Percentiles rank a stretch among this genome's conserved stretches.
These are phyloP conservation scores for Tautogolabrus adspersus DNA, from an alignment of 2,113 vertebrate genomes.

Conservation along the genomic window DNA sequence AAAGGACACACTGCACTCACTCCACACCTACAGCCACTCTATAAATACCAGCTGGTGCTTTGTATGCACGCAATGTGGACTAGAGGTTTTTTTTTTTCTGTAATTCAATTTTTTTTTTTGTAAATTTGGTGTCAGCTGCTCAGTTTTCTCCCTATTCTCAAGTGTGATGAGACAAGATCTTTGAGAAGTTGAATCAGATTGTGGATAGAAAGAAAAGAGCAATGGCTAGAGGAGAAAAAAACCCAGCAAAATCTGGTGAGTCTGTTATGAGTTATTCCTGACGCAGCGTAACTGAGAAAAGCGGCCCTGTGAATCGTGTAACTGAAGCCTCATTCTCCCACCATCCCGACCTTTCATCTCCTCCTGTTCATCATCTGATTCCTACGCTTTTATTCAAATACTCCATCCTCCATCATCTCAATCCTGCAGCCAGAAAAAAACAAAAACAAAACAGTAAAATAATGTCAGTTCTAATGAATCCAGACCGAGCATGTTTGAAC, in stretches of 20 bases:
- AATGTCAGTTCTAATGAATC: constrained; percentile 48
- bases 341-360: constrained; percentile 73
- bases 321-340: constrained; percentile 63
- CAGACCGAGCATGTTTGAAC: constrained; percentile 48
- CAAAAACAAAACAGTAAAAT: constrained; percentile 44
- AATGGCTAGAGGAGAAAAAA: constrained; percentile 15
- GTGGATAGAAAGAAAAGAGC: constrained; percentile 40
- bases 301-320: constrained; percentile 45
- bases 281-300: constrained; percentile 54
- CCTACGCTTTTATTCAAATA: constrained; percentile 73
- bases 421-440: constrained; percentile 18
- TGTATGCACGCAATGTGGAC: constrained; percentile 28
- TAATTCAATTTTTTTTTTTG: constrained; percentile 43
- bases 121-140: constrained; percentile 34
- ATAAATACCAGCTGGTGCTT: constrained; percentile 69
- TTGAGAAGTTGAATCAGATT: constrained; percentile 48
- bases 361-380: constrained; percentile 57
- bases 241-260: constrained; percentile 26
- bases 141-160: constrained; percentile 11
- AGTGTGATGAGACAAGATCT: constrained; percentile 33
- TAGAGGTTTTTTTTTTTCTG: constrained; percentile 6
- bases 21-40: constrained; percentile 73
- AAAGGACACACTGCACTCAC: constrained; percentile 68
- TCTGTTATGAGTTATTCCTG: constrained; percentile 65
- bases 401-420: constrained; percentile 22